phyloP scores from a whole-genome alignment of 2,797 vertebrate species.

The Apodemus agrarius region DNA sequence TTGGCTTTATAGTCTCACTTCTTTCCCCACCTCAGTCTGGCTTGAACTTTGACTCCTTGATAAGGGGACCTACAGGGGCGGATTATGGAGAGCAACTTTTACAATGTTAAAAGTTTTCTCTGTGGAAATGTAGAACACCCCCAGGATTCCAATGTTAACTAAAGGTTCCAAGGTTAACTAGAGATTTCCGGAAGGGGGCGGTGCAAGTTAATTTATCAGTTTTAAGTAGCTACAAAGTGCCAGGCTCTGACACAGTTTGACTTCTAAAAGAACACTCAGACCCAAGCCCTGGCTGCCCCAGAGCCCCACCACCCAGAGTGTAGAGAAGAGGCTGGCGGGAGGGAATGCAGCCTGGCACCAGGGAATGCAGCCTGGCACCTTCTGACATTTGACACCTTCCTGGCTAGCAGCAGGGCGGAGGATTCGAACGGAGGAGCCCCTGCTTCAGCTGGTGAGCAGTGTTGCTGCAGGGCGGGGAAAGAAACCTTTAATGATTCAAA shows the following conservation, averaged over 20 bases:
- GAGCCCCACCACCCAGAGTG: background rate
- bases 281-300: background rate
- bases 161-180: slow-evolving; percentile 57
- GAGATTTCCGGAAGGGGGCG: background rate
- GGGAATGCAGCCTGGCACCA: background rate
- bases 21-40: background rate
- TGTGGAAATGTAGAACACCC: background rate
- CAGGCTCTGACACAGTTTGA: slow-evolving; percentile 35
- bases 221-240: slow-evolving; percentile 21
- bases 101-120: slow-evolving; percentile 54
- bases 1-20: background rate
- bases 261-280: slow-evolving; percentile 1
- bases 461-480: slow-evolving; percentile 36
- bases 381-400: background rate
- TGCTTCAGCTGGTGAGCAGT: slow-evolving; percentile 48
- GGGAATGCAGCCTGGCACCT: background rate
- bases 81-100: slow-evolving; percentile 1
- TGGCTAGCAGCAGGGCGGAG: background rate
- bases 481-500: slow-evolving; percentile 72
- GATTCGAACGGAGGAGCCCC: background rate
- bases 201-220: background rate
- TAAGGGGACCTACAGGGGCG: accelerated
- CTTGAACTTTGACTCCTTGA: slow-evolving; percentile 51
- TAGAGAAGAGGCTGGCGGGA: background rate
- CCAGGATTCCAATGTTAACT: slow-evolving; percentile 45